These are phyloP conservation scores for Pterobdella sp. DNA, from an alignment of 2,888 invertebrate species.

Conservation along the genomic window DNA sequence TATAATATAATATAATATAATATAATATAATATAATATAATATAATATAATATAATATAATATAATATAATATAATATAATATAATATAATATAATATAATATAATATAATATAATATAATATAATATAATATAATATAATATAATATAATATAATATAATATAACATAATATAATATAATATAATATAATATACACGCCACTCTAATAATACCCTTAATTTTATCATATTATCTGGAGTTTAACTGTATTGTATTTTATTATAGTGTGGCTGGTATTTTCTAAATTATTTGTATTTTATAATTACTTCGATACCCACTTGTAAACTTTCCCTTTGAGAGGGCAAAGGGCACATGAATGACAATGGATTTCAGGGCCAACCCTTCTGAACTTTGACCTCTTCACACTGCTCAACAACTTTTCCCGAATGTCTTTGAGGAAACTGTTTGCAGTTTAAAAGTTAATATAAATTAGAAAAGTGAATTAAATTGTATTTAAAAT, in stretches of 20 bases:
- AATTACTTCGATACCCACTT: constrained; percentile 43
- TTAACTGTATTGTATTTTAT: no score
- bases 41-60: constrained; percentile 31
- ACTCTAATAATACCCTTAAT: no score
- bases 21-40: constrained; percentile 29
- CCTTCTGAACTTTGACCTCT: no score
- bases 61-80: constrained; percentile 33
- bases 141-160: constrained; percentile 30
- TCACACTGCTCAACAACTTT: background rate
- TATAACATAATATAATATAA: constrained; percentile 27
- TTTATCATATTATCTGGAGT: no score
- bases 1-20: constrained; percentile 25
- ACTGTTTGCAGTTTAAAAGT: no score
- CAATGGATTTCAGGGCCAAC: constrained; percentile 45
- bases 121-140: constrained; percentile 31
- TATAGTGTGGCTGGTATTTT: no score
- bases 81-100: constrained; percentile 31
- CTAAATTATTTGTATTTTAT: no score
- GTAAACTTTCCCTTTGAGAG: constrained; percentile 50
- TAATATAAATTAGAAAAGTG: no score
- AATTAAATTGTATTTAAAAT: no score
- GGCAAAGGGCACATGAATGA: constrained; percentile 43
- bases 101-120: constrained; percentile 31
- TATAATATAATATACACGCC: constrained; percentile 23
- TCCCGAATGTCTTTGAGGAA: background rate